A percentile compares a stretch with the other conserved stretches of the same genome.
phyloP scores from a whole-genome alignment of 2,797 vertebrate species.

The Sphaeramia orbicularis region DNA sequence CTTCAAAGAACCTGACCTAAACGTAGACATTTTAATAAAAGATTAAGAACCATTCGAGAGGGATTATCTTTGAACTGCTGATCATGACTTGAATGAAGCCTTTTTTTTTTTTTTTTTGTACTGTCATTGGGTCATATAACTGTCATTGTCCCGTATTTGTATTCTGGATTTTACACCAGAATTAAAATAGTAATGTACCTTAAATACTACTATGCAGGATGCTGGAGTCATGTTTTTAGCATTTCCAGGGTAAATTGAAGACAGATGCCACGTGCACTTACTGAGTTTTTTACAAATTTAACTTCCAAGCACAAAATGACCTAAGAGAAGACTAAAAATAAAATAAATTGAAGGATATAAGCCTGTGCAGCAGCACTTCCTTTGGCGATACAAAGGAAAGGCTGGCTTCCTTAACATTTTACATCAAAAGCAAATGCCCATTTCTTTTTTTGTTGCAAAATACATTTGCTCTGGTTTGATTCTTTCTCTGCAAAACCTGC shows the following conservation, averaged over 20 bases:
- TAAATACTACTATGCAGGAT: no score
- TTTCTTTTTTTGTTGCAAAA: background rate
- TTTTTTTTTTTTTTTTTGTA: constrained; percentile 6
- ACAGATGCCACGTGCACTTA: background rate
- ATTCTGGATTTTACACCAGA: background rate
- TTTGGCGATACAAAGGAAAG: constrained; percentile 53
- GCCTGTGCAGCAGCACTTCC: constrained; percentile 27
- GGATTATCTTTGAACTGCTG: constrained; percentile 26
- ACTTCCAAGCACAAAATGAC: no score
- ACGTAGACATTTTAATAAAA: constrained; percentile 53
- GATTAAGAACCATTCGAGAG: constrained; percentile 16
- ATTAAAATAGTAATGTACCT: no score
- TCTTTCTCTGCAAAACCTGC: constrained; percentile 1
- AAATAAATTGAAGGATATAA: background rate
- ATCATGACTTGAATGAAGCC: constrained; percentile 21
- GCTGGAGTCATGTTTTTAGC: no score
- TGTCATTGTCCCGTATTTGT: background rate
- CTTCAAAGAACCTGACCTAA: constrained; percentile 36
- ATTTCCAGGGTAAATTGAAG: no score
- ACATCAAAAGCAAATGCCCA: constrained; percentile 21
- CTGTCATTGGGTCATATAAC: constrained; percentile 12
- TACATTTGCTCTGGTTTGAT: background rate
- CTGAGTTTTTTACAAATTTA: background rate
- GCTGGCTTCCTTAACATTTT: constrained; percentile 27
- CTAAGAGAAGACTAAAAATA: no score